Conservation (phyloP, 53 echinoderm and acorn worm species). For the Mesocentrotus franciscanus region DNA sequence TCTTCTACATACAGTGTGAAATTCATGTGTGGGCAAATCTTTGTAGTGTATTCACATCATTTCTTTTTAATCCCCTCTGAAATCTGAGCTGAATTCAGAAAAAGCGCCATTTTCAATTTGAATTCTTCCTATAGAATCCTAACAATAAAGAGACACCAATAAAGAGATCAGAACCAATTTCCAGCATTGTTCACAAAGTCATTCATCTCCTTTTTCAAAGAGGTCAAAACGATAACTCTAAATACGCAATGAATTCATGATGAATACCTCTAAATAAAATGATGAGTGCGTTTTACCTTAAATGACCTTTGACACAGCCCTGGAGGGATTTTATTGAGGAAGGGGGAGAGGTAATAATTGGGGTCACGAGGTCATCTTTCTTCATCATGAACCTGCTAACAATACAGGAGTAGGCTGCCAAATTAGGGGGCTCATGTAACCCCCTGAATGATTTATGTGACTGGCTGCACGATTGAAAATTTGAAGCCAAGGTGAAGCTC, state of each 20-base stretch:
- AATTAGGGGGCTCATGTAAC: not conserved
- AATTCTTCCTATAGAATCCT: not conserved
- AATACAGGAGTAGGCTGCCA: not conserved
- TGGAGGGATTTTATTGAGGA: not conserved
- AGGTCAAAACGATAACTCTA: not conserved
- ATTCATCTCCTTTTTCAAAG: not conserved
- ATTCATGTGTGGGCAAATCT: not conserved
- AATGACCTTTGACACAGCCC: constrained; percentile 17
- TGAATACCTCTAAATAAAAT: not conserved
- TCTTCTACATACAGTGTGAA: not conserved
- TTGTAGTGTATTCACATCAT: not conserved
- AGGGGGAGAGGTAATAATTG: constrained; percentile 44
- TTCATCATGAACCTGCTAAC: not conserved
- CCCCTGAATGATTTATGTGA: constrained; percentile 40
- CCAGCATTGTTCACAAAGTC: not conserved
- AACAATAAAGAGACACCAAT: no score
- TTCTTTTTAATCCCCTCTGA: not conserved
- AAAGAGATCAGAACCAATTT: constrained; percentile 6
- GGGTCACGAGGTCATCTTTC: not conserved
- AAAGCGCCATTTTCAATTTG: not conserved
- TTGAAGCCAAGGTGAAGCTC: constrained; percentile 13
- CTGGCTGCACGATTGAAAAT: not conserved
- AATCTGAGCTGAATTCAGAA: not conserved
- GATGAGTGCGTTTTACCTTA: not conserved
- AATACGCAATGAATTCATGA: not conserved